A percentile compares a stretch with the other conserved stretches of the same genome.
phyloP scores from a whole-genome alignment of 2,888 invertebrate species.

The Himalopsyche japonica region DNA sequence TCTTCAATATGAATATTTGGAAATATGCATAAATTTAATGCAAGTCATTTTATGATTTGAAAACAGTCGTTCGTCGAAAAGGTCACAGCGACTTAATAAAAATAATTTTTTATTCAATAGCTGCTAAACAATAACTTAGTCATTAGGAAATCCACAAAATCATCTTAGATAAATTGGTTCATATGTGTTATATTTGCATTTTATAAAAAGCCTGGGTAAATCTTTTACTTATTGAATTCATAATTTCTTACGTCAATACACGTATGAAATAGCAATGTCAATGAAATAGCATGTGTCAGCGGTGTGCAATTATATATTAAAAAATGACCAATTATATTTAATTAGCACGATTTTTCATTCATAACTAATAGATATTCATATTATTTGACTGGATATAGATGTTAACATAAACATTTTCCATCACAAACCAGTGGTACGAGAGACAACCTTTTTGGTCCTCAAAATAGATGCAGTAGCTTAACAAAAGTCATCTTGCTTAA shows the following conservation, averaged over 20 bases:
- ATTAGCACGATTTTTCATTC: too few species aligned
- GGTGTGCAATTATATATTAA: too few species aligned
- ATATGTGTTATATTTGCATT: neutral
- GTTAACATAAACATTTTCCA: too few species aligned
- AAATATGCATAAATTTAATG: neutral
- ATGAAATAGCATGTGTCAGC: too few species aligned
- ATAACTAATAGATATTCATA: too few species aligned
- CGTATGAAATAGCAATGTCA: neutral
- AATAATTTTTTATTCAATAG: neutral
- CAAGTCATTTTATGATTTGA: neutral
- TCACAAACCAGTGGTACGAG: too few species aligned
- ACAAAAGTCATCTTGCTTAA: too few species aligned
- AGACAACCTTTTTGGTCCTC: too few species aligned
- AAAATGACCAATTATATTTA: too few species aligned
- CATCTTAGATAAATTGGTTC: neutral
- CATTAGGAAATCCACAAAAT: neutral
- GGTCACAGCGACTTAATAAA: neutral
- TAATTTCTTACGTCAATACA: conserved; percentile 25
- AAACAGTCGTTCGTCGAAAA: neutral
- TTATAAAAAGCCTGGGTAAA: neutral
- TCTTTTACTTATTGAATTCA: conserved; percentile 7
- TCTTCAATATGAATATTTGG: neutral
- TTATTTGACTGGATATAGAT: too few species aligned
- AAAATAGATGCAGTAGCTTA: too few species aligned
- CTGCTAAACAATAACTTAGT: neutral